These are phyloP conservation scores for Drosophila setosimentum DNA, from an alignment of 2,888 invertebrate genomes.

Conservation along the genomic window DNA sequence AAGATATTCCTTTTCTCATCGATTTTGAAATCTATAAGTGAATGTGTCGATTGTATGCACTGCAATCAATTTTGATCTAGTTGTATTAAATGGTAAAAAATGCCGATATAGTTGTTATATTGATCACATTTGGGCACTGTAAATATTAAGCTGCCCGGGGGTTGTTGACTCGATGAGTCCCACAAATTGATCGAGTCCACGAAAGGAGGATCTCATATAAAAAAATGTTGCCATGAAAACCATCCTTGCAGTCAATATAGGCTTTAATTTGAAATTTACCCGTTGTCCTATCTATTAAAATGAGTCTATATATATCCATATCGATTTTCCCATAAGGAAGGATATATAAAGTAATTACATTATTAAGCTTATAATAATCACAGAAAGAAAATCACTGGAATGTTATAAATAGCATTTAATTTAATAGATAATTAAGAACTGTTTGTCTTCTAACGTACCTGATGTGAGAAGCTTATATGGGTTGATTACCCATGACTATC, in stretches of 20 bases:
- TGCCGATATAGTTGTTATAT: neutral
- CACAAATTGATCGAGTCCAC: neutral
- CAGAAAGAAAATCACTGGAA: neutral
- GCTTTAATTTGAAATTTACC: neutral
- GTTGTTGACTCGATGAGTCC: neutral
- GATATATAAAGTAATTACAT: neutral
- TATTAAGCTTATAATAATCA: neutral
- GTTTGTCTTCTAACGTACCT: neutral
- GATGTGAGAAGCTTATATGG: neutral
- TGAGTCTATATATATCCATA: neutral
- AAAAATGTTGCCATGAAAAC: neutral
- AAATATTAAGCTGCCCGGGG: neutral
- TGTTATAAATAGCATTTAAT: no score
- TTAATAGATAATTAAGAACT: neutral
- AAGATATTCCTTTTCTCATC: slow-evolving; percentile 81
- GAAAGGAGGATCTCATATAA: neutral
- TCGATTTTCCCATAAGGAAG: neutral
- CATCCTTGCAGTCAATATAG: neutral
- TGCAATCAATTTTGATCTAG: slow-evolving; percentile 50
- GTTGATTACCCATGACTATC: neutral
- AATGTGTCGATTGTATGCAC: slow-evolving; percentile 74
- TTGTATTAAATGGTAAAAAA: neutral
- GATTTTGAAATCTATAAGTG: slow-evolving; percentile 81
- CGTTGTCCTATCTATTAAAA: neutral
- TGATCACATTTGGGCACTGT: neutral